Evolutionary conservation across 2,888 invertebrate species (phyloP).

Genomic region (Drosophila rubida): DNA sequence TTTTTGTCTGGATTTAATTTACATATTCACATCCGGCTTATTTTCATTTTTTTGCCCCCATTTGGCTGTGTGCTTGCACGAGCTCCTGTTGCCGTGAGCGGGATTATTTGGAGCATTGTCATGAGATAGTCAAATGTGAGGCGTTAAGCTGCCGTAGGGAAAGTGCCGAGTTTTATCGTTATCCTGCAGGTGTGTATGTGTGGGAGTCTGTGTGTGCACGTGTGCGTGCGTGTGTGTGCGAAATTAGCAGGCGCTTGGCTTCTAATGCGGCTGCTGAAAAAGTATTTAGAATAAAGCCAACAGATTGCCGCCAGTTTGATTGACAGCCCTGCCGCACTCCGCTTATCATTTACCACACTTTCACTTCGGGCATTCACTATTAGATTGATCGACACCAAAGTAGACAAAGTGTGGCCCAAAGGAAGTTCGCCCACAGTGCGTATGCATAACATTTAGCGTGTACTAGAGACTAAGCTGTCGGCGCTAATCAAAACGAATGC

Average conservation of each 20-base stretch:
- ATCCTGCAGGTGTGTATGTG: conserved; percentile 11
- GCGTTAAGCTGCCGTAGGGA: conserved; percentile 55
- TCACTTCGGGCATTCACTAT: neutral
- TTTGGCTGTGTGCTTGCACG: conserved; percentile 5
- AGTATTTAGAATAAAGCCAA: conserved; percentile 46
- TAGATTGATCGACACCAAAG: too few relatives aligned
- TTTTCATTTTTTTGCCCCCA: conserved; percentile 8
- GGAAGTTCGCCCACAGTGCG: neutral
- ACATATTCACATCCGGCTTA: conserved; percentile 63
- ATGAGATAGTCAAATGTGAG: conserved; percentile 33
- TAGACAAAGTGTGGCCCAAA: neutral
- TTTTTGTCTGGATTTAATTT: conserved; percentile 65
- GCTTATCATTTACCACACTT: neutral
- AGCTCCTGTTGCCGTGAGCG: conserved; percentile 4
- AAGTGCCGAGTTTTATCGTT: conserved; percentile 43
- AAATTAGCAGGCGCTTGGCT: conserved; percentile 15
- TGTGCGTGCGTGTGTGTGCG: conserved; percentile 1
- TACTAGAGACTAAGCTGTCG: neutral
- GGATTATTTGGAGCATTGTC: conserved; percentile 41
- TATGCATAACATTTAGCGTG: conserved; percentile 31
- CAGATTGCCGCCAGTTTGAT: conserved; percentile 49
- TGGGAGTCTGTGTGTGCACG: neutral
- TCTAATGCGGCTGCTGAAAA: conserved; percentile 17
- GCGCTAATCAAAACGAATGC: conserved; percentile 64
- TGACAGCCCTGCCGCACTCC: conserved; percentile 1